Evolutionary conservation across 1,140 invertebrate genomes (phyloP), one percentile per base, ranked within the genome.

Genomic region (Apis dorsata): DNA sequence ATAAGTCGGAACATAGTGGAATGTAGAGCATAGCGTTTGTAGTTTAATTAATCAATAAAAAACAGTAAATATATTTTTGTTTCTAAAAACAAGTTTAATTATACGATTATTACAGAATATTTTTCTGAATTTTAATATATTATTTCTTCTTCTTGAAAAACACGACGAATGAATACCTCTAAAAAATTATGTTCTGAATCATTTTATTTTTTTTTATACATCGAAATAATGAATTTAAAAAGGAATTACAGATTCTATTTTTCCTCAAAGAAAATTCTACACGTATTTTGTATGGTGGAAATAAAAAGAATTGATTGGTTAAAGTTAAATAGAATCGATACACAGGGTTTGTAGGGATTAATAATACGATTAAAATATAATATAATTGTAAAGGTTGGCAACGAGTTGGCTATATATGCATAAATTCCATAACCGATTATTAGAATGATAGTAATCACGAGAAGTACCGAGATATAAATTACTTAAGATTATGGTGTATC

Each of bases 331-430:
- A 71, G 57, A 12, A 57, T 53, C 24, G 75, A 13, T 55, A 62
- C 63, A 53, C 63, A 57, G 53, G 19, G 75, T 8, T 34, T 34
- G 9, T 17, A 28, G 51, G n/a, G 53, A 55, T 21, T 80, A 80
- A 73, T 80, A 65, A 80, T 74, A 65, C 51, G 65, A 80, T 80
- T 80, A 73, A 73, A 73, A 80, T 55, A 24, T 72, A 65, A 73
- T 63, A 53, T 53, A 79, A 79, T 73, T 13, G 11, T 68, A 68
- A 53, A 28, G n/a, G 13, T 44, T 75, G 72, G 63, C 72, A n/a
- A 21, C n/a, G 28, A 70, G 53, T n/a, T n/a, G 63, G 55, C 19
- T 13, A 57, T 57, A 68, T 44, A 34, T 60, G 53, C 77, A 21
- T 51, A 60, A 51, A 44, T 62, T 79, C 53, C 34, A 53, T 34